Conservation (phyloP, 2,888 invertebrate species). For the Tortricodes alternella region DNA sequence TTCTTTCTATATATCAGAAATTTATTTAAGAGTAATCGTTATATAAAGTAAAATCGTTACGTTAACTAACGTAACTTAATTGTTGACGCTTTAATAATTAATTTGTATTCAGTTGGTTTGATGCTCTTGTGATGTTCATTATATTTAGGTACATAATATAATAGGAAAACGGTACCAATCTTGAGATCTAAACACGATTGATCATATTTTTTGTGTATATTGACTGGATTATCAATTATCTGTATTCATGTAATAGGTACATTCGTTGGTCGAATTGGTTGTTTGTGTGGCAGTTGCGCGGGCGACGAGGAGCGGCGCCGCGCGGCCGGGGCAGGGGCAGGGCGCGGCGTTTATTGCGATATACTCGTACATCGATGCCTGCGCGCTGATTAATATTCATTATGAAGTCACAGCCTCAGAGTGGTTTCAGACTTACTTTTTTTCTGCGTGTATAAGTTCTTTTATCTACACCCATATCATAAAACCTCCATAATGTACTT, state of each 20-base stretch:
- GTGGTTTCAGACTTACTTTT: too few relatives aligned
- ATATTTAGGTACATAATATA: background rate
- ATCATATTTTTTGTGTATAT: background rate
- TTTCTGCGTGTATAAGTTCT: too few relatives aligned
- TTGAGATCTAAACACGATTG: background rate
- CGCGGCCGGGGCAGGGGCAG: background rate
- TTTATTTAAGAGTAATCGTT: conserved; percentile 42
- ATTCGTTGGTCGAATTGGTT: background rate
- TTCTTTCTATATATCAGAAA: conserved; percentile 52
- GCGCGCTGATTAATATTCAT: background rate
- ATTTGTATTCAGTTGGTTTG: conserved; percentile 7
- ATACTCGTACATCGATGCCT: background rate
- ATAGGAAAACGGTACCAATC: conserved; percentile 15
- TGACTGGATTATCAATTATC: background rate
- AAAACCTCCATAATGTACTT: too few relatives aligned
- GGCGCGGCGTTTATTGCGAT: background rate
- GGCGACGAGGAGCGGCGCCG: background rate
- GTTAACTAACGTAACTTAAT: conserved; percentile 43
- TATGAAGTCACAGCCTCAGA: background rate
- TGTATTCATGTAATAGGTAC: background rate
- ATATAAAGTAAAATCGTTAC: conserved; percentile 40
- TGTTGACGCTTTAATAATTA: conserved; percentile 38
- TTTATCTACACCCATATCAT: too few relatives aligned
- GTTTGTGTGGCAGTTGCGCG: background rate
- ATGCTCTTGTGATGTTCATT: conserved; percentile 6